Evolutionary conservation across 2,888 invertebrate genomes (phyloP).

Genomic region (Geophilus truncorum): DNA sequence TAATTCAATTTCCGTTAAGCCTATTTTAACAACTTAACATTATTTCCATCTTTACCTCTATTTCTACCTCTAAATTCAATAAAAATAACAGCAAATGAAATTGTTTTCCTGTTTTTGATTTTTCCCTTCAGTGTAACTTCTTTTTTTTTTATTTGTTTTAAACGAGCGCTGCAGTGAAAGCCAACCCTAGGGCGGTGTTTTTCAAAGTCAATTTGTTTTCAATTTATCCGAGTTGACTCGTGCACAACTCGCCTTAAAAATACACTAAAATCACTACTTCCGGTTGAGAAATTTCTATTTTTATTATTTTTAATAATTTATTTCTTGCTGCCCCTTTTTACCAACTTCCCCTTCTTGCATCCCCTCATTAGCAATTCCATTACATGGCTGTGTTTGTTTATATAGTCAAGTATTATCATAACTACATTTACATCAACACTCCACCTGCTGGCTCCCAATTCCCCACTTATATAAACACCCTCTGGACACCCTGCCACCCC

Average conservation of each 20-base stretch:
- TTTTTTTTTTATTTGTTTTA: not conserved
- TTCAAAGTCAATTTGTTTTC: not conserved
- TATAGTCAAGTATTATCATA: not conserved
- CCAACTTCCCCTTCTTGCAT: not conserved
- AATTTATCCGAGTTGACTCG: not conserved
- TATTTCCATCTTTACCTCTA: too few species aligned
- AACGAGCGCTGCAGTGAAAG: not conserved
- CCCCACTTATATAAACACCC: not conserved
- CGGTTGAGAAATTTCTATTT: not conserved
- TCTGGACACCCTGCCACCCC: not conserved
- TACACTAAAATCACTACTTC: not conserved
- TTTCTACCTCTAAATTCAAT: too few species aligned
- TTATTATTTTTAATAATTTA: not conserved
- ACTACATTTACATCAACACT: not conserved
- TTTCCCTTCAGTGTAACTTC: not conserved
- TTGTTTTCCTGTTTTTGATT: not conserved
- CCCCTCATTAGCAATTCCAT: slow-evolving; percentile 6
- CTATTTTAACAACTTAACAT: too few species aligned
- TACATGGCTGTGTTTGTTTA: not conserved
- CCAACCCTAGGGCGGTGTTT: not conserved
- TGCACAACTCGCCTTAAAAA: not conserved
- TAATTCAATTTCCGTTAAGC: too few species aligned
- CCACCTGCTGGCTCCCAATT: not conserved
- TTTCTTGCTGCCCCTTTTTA: not conserved
- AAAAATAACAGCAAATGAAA: too few species aligned